Base-by-base conservation (phyloP, 2,888 invertebrate genomes). In the Gryllus longicercus region DNA sequence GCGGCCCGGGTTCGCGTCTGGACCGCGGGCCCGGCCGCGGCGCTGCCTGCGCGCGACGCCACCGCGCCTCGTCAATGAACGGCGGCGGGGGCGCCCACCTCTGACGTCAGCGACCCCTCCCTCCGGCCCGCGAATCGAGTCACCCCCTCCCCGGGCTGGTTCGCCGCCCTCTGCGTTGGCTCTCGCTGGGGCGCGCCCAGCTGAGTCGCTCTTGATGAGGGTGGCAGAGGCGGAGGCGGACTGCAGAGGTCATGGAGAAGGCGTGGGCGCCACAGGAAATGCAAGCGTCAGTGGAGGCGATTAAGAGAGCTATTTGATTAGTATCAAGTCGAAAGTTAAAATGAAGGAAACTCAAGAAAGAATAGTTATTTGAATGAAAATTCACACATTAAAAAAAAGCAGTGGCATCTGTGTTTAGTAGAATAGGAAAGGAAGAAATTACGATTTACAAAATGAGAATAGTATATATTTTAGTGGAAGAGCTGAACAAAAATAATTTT, bases 161-260 rank as follows among this genome's bases (percentile, higher is more conserved):
- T 8, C n/a, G 63, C n/a, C 63, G 14, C 63, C n/a, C 63, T 63
- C 63, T 16, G 16, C n/a, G 14, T n/a, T 16, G 16, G 14, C 63
- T 63, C 63, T 63, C 63, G n/a, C 63, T 1, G n/a, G 63, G 16
- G 63, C 14, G n/a, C 63, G 63, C 63, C 16, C 63, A 63, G 63
- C 63, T 63, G 63, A 63, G 63, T n/a, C 63, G 63, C 16, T 63
- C 63, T 63, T 63, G 63, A 63, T 63, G 63, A 63, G 63, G 63
- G n/a, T 14, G 14, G 1, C 1, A 14, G 63, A 1, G 14, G 14
- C 2, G 18, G 14, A 0, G 63, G 18, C 16, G 16, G 4, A 14
- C 14, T 3, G 63, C 63, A 16, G n/a, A 14, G 38, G 38, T 63
- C 16, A 63, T n/a, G 14, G 63, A n/a, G 63, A 63, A 5, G 16